phyloP scores from a whole-genome alignment of 2,888 invertebrate species.

The Mimumesa dahlbomi region DNA sequence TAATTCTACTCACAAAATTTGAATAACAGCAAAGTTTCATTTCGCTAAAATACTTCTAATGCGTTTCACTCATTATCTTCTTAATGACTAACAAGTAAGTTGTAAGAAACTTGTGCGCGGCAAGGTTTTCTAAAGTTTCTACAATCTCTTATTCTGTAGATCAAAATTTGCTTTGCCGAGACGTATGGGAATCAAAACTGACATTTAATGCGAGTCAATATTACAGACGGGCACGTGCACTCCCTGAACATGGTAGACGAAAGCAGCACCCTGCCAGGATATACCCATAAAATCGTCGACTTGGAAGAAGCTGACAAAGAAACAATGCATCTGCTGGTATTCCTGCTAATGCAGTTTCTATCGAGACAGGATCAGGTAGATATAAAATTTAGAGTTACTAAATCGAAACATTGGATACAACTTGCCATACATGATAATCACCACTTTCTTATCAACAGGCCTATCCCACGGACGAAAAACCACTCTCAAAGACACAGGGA shows the following conservation, averaged over 20 bases:
- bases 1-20: no score
- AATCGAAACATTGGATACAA: no score
- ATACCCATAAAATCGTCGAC: conserved; percentile 94
- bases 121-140: conserved; percentile 12
- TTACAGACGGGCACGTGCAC: conserved; percentile 90
- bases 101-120: no score
- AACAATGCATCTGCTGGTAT: conserved; percentile 95
- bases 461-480: conserved; percentile 93
- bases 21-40: no score
- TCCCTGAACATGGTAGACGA: conserved; percentile 90
- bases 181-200: background rate
- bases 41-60: no score
- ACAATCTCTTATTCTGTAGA: conserved; percentile 14
- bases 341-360: conserved; percentile 98
- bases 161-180: background rate
- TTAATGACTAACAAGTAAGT: no score
- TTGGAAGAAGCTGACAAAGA: conserved; percentile 97
- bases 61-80: no score
- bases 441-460: no score
- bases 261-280: conserved; percentile 86
- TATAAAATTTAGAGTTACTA: background rate
- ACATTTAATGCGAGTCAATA: conserved; percentile 23
- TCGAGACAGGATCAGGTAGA: conserved; percentile 88
- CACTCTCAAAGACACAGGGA: conserved; percentile 89
- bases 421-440: no score